Conservation (phyloP, 92 coral and sea anemone genomes). For the Desmophyllum pertusum region DNA sequence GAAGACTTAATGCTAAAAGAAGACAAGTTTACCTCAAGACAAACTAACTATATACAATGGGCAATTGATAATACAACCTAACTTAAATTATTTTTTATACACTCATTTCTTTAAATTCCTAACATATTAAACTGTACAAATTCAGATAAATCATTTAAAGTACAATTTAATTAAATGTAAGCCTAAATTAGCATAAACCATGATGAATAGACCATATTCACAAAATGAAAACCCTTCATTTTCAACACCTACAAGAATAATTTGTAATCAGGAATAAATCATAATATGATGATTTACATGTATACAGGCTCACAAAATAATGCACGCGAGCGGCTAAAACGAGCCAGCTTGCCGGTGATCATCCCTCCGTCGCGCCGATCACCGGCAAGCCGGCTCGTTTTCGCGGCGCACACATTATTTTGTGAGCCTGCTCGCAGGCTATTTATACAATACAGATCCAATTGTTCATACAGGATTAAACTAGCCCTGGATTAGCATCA, state of each 20-base stretch:
- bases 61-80: conserved; percentile 26
- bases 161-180: not conserved
- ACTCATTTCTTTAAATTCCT: not conserved
- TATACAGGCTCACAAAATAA: too few species aligned
- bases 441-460: too few species aligned
- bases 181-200: not conserved
- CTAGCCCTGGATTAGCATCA: not conserved
- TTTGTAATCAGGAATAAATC: not conserved
- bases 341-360: too few species aligned
- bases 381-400: too few species aligned
- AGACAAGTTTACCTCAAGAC: not conserved
- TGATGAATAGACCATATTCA: conserved; percentile 3
- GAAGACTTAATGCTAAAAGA: not conserved
- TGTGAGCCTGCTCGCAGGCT: too few species aligned
- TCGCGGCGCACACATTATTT: too few species aligned
- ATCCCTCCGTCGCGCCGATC: too few species aligned
- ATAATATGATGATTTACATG: too few species aligned
- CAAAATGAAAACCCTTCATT: not conserved
- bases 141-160: not conserved
- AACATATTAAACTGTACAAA: not conserved
- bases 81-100: conserved; percentile 7
- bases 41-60: conserved; percentile 9
- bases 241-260: not conserved
- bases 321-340: too few species aligned
- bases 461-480: not conserved